Conservation (phyloP, 1,140 invertebrate genomes). For the Anagrus nilaparvatae region DNA sequence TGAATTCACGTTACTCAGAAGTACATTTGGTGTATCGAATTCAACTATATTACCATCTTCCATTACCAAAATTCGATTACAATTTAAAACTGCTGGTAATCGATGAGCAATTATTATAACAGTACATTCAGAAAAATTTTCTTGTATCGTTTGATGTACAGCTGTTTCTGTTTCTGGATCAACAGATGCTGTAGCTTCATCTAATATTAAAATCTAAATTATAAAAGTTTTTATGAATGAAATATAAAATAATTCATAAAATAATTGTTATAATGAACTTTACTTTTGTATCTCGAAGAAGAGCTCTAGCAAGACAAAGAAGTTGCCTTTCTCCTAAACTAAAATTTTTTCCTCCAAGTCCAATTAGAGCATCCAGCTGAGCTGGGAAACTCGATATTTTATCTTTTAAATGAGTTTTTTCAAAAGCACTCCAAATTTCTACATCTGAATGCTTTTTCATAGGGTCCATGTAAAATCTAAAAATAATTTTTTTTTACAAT, state of each 20-base stretch:
- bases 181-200: constrained; percentile 57
- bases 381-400: constrained; percentile 36
- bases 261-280: constrained; percentile 16
- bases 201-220: constrained; percentile 49
- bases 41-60: constrained; percentile 46
- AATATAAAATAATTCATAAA: not conserved
- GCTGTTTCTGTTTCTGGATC: constrained; percentile 42
- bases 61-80: constrained; percentile 54
- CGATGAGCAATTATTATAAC: constrained; percentile 56
- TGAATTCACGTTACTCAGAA: constrained; percentile 43
- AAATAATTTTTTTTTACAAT: not conserved
- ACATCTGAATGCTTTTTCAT: constrained; percentile 44
- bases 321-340: constrained; percentile 50
- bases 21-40: constrained; percentile 43
- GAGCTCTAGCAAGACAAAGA: constrained; percentile 49
- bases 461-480: constrained; percentile 55
- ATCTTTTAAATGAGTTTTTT: constrained; percentile 49
- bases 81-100: constrained; percentile 47
- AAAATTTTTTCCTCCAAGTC: constrained; percentile 44
- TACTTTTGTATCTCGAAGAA: constrained; percentile 48
- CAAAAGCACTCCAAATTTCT: constrained; percentile 51
- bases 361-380: constrained; percentile 36
- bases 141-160: constrained; percentile 36
- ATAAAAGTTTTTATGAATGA: not conserved
- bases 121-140: constrained; percentile 42